Evolutionary conservation across 2,888 invertebrate genomes (phyloP), one percentile per base, ranked within the genome.

Genomic region (Drosophila diplacantha): DNA sequence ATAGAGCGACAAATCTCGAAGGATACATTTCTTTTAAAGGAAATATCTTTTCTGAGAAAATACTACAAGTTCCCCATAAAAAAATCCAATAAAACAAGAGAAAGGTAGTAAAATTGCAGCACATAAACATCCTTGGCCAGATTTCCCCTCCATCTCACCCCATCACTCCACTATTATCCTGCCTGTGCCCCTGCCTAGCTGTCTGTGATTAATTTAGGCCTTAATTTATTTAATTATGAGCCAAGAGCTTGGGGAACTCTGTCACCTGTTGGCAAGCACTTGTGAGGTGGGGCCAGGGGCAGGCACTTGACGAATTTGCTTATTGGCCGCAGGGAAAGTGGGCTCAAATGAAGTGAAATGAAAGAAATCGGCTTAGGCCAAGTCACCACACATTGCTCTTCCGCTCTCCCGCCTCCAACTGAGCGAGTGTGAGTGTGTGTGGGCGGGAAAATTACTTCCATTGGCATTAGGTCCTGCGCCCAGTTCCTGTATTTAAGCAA

Each of bases 301-400:
- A 9, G 5, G 18, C 44, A 20, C 31, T 37, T 31, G 32, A 6
- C 29, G 12, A 69, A 72, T 72, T 68, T 57, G 72, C 51, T 55
- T 57, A 49, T 56, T 52, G 57, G 44, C 39, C 38, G 32, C 11
- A 31, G 38, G 22, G 46, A 49, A 34, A 51, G 18, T 14, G n/a
- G 53, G 63, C 77, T 68, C 68, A 68, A 67, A 76, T 74, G 68
- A 74, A 77, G 74, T 64, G 68, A 77, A 74, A 77, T 59, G 54
- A 77, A 50, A 46, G 58, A 50, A 74, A 77, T 74, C 72, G 77
- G 74, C 74, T 74, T 72, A 68, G 52, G 55, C 47, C 63, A 76
- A 73, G 77, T 71, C 74, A 67, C 20, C 44, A 57, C 58, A 52
- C 47, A 61, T 39, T 26, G 31, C 59, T 16, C 59, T 39, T 22